Percentiles rank a stretch among this genome's conserved stretches.
Evolutionary conservation across 2,113 vertebrate species (phyloP).

Genomic region (Triplophysa siluroides): DNA sequence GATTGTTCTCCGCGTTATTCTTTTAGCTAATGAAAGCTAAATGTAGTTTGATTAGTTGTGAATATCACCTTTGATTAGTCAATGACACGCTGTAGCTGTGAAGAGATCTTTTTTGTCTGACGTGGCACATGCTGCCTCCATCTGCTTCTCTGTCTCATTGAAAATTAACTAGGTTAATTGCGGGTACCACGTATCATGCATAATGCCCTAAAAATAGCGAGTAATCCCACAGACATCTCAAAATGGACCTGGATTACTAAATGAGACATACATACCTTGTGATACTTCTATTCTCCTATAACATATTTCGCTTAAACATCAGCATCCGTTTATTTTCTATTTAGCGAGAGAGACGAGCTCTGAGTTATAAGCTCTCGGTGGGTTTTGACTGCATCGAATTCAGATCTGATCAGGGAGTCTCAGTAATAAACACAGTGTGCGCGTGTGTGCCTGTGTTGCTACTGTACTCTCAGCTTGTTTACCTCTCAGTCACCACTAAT

Average conservation of each 20-base stretch:
- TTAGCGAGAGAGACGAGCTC: background rate
- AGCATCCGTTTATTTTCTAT: background rate
- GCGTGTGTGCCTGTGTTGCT: slow-evolving; percentile 57
- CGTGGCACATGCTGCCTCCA: slow-evolving; percentile 19
- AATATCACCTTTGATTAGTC: too few relatives aligned
- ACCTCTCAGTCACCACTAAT: slow-evolving; percentile 98
- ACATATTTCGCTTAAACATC: background rate
- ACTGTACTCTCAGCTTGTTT: slow-evolving; percentile 75
- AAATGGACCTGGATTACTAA: background rate
- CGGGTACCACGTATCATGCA: slow-evolving; percentile 57
- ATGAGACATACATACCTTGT: slow-evolving; percentile 70
- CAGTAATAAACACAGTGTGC: slow-evolving; percentile 57
- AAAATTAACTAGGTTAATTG: too few relatives aligned
- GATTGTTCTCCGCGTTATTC: too few relatives aligned
- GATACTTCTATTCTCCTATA: slow-evolving; percentile 62
- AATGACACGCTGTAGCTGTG: background rate
- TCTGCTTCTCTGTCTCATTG: slow-evolving; percentile 20
- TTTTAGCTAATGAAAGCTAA: too few relatives aligned
- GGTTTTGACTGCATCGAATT: slow-evolving; percentile 36
- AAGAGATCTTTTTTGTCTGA: slow-evolving; percentile 17
- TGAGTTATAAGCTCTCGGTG: slow-evolving; percentile 27
- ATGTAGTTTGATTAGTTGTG: too few relatives aligned
- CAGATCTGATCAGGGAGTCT: slow-evolving; percentile 24
- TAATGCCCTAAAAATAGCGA: slow-evolving; percentile 48
- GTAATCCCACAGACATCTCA: background rate